Evolutionary conservation across 2,888 invertebrate genomes (phyloP).

Genomic region (Mamestra brassicae): DNA sequence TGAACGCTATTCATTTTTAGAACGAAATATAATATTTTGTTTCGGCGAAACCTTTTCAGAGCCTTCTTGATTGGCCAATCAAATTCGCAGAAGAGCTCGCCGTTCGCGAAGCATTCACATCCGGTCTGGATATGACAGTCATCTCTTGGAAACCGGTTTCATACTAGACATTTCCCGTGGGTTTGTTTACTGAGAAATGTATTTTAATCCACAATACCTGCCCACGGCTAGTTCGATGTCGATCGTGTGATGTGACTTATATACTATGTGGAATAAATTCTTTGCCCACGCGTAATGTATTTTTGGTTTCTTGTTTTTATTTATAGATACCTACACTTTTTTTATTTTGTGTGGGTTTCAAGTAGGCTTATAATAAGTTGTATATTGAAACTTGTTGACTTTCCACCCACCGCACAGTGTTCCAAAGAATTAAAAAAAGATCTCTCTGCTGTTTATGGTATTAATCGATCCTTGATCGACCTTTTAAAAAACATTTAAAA

Average conservation of each 20-base stretch:
- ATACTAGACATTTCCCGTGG: conserved; percentile 26
- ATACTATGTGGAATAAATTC: conserved; percentile 6
- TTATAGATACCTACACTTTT: not conserved
- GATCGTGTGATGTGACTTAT: conserved; percentile 16
- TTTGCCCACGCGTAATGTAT: not conserved
- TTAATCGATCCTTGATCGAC: too few relatives aligned
- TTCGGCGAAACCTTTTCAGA: conserved; percentile 62
- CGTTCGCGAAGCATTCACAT: conserved; percentile 36
- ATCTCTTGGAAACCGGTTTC: conserved; percentile 25
- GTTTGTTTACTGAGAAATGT: conserved; percentile 43
- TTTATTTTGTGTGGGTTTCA: conserved; percentile 1
- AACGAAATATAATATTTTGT: conserved; percentile 56
- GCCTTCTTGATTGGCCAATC: conserved; percentile 60
- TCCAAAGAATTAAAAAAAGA: too few relatives aligned
- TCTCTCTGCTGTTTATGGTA: too few relatives aligned
- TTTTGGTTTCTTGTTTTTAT: conserved; percentile 3
- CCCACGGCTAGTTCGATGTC: conserved; percentile 4
- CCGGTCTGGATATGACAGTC: conserved; percentile 44
- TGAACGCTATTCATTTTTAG: conserved; percentile 40
- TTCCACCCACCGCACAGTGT: not conserved
- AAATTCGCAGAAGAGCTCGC: conserved; percentile 56
- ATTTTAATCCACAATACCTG: conserved; percentile 22
- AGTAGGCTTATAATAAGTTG: not conserved
- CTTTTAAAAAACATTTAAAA: too few relatives aligned
- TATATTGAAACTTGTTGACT: not conserved